Evolutionary conservation across 2,113 vertebrate genomes (phyloP), one percentile per base, ranked within the genome.

Genomic region (Cnemophilus loriae): DNA sequence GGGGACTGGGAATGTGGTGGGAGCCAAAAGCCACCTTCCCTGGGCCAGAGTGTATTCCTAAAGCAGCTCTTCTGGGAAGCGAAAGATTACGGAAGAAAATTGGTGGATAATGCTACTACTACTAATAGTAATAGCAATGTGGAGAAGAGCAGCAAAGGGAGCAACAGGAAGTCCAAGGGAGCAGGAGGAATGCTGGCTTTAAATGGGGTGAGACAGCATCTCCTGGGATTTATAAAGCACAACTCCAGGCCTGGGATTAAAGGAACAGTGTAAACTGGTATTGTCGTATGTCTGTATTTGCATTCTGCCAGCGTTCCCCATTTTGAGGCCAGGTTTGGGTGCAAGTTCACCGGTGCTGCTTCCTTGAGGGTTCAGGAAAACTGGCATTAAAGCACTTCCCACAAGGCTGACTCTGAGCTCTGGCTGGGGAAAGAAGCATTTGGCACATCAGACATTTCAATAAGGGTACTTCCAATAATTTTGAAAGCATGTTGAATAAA

Each of bases 191-290:
- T 64, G 33, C 47, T 50, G 64, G 53, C 21, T 77, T 77, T 26
- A 39, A 37, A 57, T 6, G 12, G n/a, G 2, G 4, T 11, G 41
- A 74, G 2, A 7, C 21, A 77, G 30, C 44, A 11, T n/a, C 46
- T 57, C n/a, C 32, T 57, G 37, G 49, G 65, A 26, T 53, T 52
- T 33, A 21, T 11, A 32, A 64, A 87, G 32, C 63, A 6, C 30
- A 68, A 4, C 49, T 84, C 16, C 13, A n/a, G 37, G 22, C 11
- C 53, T 33, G 60, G 26, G 33, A n/a, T 23, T 42, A 46, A n/a
- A 52, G 6, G 35, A 70, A 33, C 11, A 26, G 22, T 2, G 8
- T 32, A 5, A 79, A 59, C 6, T 7, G 0, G 1, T 33, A 1
- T 2, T 69, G 46, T 26, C 67, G 64, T n/a, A 41, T 28, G 35